Conservation (phyloP, 2,888 invertebrate genomes). For the Dasysyrphus albostriatus region DNA sequence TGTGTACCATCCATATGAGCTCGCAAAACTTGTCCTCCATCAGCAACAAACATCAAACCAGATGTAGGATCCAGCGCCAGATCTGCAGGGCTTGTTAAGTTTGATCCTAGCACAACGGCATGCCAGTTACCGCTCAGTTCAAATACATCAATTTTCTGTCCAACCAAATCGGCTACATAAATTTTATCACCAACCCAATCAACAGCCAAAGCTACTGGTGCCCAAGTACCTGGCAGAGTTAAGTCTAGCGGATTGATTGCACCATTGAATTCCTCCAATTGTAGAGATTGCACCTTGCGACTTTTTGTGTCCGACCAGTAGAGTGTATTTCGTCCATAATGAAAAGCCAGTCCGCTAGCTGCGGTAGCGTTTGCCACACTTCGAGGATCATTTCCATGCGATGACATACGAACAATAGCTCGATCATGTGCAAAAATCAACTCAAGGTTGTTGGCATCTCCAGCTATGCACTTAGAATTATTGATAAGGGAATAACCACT, state of each 20-base stretch:
- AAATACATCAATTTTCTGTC: conserved; percentile 97
- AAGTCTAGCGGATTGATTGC: conserved; percentile 86
- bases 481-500: conserved; percentile 89
- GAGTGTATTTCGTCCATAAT: conserved; percentile 90
- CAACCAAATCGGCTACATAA: conserved; percentile 96
- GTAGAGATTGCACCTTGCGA: conserved; percentile 88
- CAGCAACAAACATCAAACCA: conserved; percentile 94
- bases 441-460: conserved; percentile 86
- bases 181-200: conserved; percentile 99
- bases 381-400: conserved; percentile 87
- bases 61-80: conserved; percentile 96
- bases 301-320: conserved; percentile 97
- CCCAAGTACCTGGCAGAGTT: conserved; percentile 92
- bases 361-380: conserved; percentile 91
- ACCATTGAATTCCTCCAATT: conserved; percentile 84
- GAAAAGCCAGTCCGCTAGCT: conserved; percentile 94
- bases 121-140: conserved; percentile 94
- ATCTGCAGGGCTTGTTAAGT: conserved; percentile 95
- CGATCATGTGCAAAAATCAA: conserved; percentile 90
- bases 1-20: conserved; percentile 98
- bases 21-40: conserved; percentile 92
- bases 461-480: conserved; percentile 87
- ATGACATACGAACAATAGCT: conserved; percentile 89
- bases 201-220: conserved; percentile 95
- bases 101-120: conserved; percentile 95